Percentiles rank a stretch among this genome's conserved stretches.
These are phyloP conservation scores for Aphyosemion australe DNA, from an alignment of 2,113 vertebrate genomes.

Conservation along the genomic window DNA sequence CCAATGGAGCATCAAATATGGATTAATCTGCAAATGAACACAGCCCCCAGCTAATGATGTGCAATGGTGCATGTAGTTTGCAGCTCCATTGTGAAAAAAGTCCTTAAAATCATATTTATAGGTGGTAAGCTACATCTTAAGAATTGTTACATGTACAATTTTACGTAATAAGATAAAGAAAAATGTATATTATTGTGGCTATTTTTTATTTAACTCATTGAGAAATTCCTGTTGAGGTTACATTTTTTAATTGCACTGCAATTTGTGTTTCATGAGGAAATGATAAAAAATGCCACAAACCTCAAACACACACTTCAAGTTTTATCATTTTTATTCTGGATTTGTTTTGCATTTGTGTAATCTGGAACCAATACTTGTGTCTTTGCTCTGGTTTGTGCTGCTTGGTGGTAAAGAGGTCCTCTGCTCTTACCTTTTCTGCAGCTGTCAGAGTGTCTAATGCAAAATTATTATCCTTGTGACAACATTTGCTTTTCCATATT, in stretches of 20 bases:
- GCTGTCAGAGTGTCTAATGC: conserved; percentile 14
- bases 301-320: conserved; percentile 11
- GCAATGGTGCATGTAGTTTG: conserved; percentile 4
- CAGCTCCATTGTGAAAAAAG: neutral
- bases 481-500: conserved; percentile 39
- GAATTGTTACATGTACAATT: neutral
- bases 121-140: neutral
- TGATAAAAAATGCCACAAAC: neutral
- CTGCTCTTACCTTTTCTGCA: conserved; percentile 6
- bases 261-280: conserved; percentile 4
- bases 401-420: conserved; percentile 14
- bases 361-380: conserved; percentile 25
- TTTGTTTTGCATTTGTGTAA: conserved; percentile 40
- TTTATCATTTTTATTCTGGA: conserved; percentile 6
- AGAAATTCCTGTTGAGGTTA: conserved; percentile 1
- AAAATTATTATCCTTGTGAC: conserved; percentile 41
- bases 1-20: neutral
- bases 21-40: conserved; percentile 3
- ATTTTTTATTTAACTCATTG: neutral
- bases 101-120: neutral
- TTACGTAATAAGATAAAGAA: conserved; percentile 12
- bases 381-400: conserved; percentile 17
- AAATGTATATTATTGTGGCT: neutral
- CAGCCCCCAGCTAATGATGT: neutral
- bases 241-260: neutral